phyloP scores from a whole-genome alignment of 2,888 invertebrate genomes.

The Drosophila tanythrix region DNA sequence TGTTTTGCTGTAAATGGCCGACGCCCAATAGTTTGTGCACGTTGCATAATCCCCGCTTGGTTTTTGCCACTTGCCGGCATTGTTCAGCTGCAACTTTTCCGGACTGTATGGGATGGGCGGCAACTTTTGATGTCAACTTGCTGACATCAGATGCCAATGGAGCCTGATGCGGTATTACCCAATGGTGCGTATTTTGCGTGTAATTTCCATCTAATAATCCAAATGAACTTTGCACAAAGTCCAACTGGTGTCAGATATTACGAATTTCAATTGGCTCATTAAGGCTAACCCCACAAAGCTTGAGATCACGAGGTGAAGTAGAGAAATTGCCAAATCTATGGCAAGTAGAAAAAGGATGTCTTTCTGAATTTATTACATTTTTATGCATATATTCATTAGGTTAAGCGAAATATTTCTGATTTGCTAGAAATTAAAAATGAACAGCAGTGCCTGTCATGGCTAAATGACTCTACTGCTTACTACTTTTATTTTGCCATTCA shows the following conservation, averaged over 20 bases:
- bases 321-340: background rate
- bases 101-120: slow-evolving; percentile 3
- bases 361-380: background rate
- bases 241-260: slow-evolving; percentile 25
- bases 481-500: background rate
- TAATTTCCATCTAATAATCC: slow-evolving; percentile 61
- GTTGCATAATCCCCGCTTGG: slow-evolving; percentile 40
- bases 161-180: slow-evolving; percentile 40
- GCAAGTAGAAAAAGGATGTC: no score
- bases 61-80: slow-evolving; percentile 41
- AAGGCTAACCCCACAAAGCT: background rate
- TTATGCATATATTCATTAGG: background rate
- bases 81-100: slow-evolving; percentile 54
- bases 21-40: slow-evolving; percentile 51
- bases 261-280: background rate
- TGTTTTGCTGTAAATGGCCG: slow-evolving; percentile 75
- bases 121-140: slow-evolving; percentile 59
- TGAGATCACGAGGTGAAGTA: background rate
- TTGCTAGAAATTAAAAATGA: background rate
- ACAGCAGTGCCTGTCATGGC: background rate
- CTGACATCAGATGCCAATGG: slow-evolving; percentile 56
- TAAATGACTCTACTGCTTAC: background rate
- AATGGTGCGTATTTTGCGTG: slow-evolving; percentile 76
- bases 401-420: background rate
- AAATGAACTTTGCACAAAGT: slow-evolving; percentile 55